Evolutionary conservation across 2,113 vertebrate species (phyloP).

Genomic region (Passer montanus): DNA sequence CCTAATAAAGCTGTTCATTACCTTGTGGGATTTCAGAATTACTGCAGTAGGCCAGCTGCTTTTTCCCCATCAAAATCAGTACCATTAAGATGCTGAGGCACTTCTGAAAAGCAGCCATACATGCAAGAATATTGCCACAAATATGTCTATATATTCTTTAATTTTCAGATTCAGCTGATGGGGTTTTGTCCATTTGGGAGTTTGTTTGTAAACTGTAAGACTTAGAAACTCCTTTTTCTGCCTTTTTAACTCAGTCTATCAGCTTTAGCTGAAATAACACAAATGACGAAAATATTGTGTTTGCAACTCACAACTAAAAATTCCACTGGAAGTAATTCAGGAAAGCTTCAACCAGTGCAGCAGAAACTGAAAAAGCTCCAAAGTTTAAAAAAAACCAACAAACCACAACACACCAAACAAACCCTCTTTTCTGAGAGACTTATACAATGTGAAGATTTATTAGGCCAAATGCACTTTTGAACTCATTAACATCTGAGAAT

Average conservation of each 20-base stretch:
- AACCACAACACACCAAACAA: not conserved
- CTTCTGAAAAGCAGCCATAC: not conserved
- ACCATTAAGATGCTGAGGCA: not conserved
- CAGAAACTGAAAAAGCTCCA: not conserved
- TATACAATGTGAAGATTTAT: not conserved
- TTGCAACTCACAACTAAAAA: not conserved
- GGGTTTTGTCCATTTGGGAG: not conserved
- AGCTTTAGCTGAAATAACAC: not conserved
- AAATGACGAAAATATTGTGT: not conserved
- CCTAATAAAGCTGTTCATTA: not conserved
- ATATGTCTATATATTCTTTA: not conserved
- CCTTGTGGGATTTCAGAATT: not conserved
- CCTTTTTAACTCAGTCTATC: not conserved
- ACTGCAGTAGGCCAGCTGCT: not conserved
- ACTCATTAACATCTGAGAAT: not conserved
- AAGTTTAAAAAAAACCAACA: not conserved
- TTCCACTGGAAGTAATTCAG: not conserved
- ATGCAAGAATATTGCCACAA: not conserved
- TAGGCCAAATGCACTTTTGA: not conserved
- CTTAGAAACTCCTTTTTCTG: not conserved
- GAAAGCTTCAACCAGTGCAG: not conserved
- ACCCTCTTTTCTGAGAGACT: not conserved
- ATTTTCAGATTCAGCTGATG: not conserved
- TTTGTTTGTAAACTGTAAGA: not conserved
- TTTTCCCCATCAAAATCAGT: not conserved